A percentile compares a stretch with the other conserved stretches of the same genome.
These are phyloP conservation scores for Dendropsophus ebraccatus DNA, from an alignment of 2,113 vertebrate genomes.

Conservation along the genomic window DNA sequence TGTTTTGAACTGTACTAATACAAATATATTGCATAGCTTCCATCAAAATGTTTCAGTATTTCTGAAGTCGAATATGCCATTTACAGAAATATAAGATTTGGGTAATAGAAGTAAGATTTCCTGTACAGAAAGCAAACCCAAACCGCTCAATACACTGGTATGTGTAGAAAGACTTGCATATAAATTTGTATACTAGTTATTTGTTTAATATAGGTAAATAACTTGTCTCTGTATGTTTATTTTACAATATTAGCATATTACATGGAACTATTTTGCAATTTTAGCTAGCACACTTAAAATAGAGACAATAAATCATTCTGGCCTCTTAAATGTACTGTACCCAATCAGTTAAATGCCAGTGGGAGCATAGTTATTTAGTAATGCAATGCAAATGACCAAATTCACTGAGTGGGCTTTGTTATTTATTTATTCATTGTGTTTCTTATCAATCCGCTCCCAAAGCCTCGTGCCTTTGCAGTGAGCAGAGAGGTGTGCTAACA, in stretches of 20 bases:
- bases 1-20: too few relatives aligned
- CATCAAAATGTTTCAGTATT: background rate
- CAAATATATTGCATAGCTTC: background rate
- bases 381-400: slow-evolving; percentile 76
- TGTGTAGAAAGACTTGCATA: background rate
- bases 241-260: background rate
- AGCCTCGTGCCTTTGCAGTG: slow-evolving; percentile 58
- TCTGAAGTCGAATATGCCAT: background rate
- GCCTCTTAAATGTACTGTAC: slow-evolving; percentile 60
- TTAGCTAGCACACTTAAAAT: background rate
- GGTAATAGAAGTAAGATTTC: background rate
- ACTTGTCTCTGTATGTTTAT: background rate
- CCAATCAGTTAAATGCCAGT: slow-evolving; percentile 61
- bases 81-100: background rate
- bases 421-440: slow-evolving; percentile 79
- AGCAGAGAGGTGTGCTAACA: slow-evolving; percentile 68
- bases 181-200: background rate
- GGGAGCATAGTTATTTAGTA: slow-evolving; percentile 74
- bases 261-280: background rate
- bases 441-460: slow-evolving; percentile 77
- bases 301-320: slow-evolving; percentile 27
- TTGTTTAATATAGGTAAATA: background rate
- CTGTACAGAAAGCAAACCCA: background rate
- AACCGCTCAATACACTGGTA: background rate
- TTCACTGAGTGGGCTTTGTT: slow-evolving; percentile 79